Evolutionary conservation across 2,888 invertebrate species (phyloP).

Genomic region (Latrodectus elegans): DNA sequence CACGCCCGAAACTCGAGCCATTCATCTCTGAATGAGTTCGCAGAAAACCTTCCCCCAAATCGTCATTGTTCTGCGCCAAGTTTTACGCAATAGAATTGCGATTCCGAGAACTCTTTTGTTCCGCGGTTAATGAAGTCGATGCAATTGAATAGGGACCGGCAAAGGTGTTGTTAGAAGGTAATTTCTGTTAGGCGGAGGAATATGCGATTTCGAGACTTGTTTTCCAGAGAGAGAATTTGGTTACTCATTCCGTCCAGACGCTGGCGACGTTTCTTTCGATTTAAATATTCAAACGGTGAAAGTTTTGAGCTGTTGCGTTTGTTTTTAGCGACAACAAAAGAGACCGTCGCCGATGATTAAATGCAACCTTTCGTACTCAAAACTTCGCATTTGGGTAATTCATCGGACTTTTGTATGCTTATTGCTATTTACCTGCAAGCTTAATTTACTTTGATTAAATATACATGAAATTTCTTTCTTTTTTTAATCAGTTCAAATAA

Average conservation of each 20-base stretch:
- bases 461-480: too few species aligned
- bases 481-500: too few species aligned
- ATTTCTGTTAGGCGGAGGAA: neutral
- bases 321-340: constrained; percentile 35
- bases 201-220: neutral
- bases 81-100: constrained; percentile 41
- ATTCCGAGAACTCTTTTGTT: constrained; percentile 57
- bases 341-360: neutral
- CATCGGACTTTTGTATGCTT: neutral
- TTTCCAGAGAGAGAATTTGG: constrained; percentile 32
- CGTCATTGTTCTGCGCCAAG: constrained; percentile 24
- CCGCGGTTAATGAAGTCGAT: constrained; percentile 62
- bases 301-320: constrained; percentile 24
- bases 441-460: too few species aligned
- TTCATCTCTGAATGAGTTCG: constrained; percentile 20
- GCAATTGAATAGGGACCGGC: constrained; percentile 1
- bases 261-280: constrained; percentile 32
- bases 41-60: constrained; percentile 3
- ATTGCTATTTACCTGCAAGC: too few species aligned
- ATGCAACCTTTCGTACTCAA: neutral
- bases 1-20: neutral
- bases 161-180: constrained; percentile 26
- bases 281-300: constrained; percentile 31
- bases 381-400: neutral
- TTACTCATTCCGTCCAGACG: constrained; percentile 49